phyloP scores from a whole-genome alignment of 2,888 invertebrate genomes.

The Coelopa pilipes region DNA sequence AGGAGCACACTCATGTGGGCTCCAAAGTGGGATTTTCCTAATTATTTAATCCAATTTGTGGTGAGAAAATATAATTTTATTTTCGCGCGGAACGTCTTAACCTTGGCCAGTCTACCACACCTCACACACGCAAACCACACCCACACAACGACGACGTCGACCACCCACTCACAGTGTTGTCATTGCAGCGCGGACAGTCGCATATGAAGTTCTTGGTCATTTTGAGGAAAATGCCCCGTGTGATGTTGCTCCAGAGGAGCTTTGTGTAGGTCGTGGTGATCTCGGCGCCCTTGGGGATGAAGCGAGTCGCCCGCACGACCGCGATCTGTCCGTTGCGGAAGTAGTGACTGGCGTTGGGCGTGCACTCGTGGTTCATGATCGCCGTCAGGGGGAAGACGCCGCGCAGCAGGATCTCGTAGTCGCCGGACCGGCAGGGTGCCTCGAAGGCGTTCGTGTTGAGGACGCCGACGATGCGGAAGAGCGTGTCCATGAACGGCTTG shows the following conservation, averaged over 20 bases:
- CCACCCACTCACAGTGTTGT: slow-evolving; percentile 72
- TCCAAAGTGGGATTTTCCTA: background rate
- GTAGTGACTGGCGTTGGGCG: slow-evolving; percentile 77
- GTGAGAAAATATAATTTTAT: slow-evolving; percentile 1
- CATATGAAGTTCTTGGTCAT: slow-evolving; percentile 78
- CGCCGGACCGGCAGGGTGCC: slow-evolving; percentile 58
- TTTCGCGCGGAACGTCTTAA: background rate
- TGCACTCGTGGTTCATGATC: slow-evolving; percentile 79
- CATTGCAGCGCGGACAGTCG: slow-evolving; percentile 75
- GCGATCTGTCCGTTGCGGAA: slow-evolving; percentile 73
- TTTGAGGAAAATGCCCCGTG: slow-evolving; percentile 73
- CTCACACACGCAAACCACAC: too few species aligned
- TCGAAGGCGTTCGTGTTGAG: slow-evolving; percentile 67
- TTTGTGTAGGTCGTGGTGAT: slow-evolving; percentile 79
- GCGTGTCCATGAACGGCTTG: slow-evolving; percentile 57
- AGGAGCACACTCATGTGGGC: background rate
- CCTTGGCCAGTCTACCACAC: too few species aligned
- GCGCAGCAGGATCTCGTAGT: slow-evolving; percentile 68
- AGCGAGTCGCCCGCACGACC: slow-evolving; percentile 71
- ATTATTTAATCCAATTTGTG: slow-evolving; percentile 16
- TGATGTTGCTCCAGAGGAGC: slow-evolving; percentile 76
- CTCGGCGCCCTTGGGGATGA: slow-evolving; percentile 75
- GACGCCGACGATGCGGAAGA: slow-evolving; percentile 63
- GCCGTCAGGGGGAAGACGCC: slow-evolving; percentile 77
- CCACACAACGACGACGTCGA: too few species aligned